Conservation (phyloP, 2,113 vertebrate species). For the Carassius auratus region DNA sequence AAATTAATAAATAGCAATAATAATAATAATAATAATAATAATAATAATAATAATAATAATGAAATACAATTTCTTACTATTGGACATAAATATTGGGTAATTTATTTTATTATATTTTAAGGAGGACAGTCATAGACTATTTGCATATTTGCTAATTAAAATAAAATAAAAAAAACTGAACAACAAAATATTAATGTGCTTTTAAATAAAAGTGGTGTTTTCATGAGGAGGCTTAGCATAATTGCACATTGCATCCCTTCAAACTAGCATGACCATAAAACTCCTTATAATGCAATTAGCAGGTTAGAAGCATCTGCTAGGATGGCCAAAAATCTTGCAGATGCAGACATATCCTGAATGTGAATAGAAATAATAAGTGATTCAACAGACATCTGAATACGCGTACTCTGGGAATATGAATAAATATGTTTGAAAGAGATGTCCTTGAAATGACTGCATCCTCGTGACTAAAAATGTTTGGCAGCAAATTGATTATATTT, state of each 20-base stretch:
- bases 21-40: too few species aligned
- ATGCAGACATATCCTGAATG: background rate
- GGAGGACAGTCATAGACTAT: background rate
- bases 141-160: background rate
- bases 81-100: background rate
- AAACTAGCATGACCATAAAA: background rate
- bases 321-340: background rate
- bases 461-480: background rate
- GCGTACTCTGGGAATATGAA: background rate
- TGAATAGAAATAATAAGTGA: conserved; percentile 10
- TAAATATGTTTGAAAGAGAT: background rate
- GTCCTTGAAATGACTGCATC: background rate
- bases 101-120: background rate
- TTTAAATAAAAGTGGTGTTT: background rate
- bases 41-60: too few species aligned
- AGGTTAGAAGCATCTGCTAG: background rate
- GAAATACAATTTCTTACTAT: background rate
- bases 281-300: conserved; percentile 3
- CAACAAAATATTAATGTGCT: background rate
- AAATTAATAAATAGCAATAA: too few species aligned
- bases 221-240: background rate
- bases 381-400: conserved; percentile 13
- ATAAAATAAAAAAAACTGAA: background rate
- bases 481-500: background rate
- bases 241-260: background rate